Conservation (phyloP, 2,888 invertebrate genomes). For the Amorpha juglandis region DNA sequence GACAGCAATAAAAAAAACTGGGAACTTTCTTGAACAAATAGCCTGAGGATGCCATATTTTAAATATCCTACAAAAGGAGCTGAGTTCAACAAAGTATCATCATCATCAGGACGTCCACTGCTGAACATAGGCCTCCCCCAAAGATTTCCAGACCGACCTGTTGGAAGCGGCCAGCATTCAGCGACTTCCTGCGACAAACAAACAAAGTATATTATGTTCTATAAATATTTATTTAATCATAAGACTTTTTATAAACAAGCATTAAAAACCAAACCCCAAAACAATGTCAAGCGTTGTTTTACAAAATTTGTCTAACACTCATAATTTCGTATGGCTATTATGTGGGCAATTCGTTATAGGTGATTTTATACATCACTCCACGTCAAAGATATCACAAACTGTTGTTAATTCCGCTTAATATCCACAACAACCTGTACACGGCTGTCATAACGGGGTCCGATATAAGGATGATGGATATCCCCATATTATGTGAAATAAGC, state of each 20-base stretch:
- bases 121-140: no score
- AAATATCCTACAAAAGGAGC: no score
- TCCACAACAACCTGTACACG: conserved; percentile 73
- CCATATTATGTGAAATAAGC: conserved; percentile 68
- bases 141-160: no score
- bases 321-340: not conserved
- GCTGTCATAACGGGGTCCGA: conserved; percentile 73
- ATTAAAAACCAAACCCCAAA: not conserved
- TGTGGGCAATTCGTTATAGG: conserved; percentile 41
- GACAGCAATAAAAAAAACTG: no score
- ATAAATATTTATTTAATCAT: not conserved
- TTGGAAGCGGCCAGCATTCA: no score
- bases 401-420: conserved; percentile 81
- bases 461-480: conserved; percentile 79
- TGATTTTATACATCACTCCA: conserved; percentile 67
- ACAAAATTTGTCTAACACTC: not conserved
- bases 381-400: conserved; percentile 76
- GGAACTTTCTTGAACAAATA: no score
- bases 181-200: no score
- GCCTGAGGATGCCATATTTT: no score
- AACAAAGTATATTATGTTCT: no score
- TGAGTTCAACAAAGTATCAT: no score
- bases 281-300: not conserved
- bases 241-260: not conserved
- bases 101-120: no score